Conservation (phyloP, 2,888 invertebrate genomes). For the Chymomyza caudatula region DNA sequence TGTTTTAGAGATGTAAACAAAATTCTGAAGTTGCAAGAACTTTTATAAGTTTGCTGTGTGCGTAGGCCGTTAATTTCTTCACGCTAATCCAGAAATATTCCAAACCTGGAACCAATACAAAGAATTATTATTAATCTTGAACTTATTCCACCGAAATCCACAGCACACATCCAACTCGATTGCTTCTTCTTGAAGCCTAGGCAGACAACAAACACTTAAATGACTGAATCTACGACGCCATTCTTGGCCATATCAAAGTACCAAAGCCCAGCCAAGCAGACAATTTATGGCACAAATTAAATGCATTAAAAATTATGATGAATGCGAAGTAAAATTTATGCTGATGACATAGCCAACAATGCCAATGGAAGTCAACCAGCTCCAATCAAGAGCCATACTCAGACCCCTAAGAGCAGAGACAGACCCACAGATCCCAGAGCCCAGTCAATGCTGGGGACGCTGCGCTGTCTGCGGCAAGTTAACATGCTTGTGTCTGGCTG, state of each 20-base stretch:
- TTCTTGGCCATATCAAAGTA: slow-evolving; percentile 20
- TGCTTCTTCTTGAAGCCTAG: background rate
- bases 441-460: slow-evolving; percentile 2
- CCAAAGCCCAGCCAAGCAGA: slow-evolving; percentile 20
- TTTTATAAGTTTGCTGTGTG: too few species aligned
- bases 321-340: slow-evolving; percentile 68
- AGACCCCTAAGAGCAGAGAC: slow-evolving; percentile 25
- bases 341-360: slow-evolving; percentile 59
- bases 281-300: slow-evolving; percentile 68
- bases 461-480: background rate
- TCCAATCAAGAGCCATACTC: slow-evolving; percentile 43
- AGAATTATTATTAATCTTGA: too few species aligned
- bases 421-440: background rate
- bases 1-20: too few species aligned
- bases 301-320: slow-evolving; percentile 68
- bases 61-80: too few species aligned
- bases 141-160: background rate
- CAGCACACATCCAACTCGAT: background rate
- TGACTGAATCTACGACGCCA: background rate
- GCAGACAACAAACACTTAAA: background rate
- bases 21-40: too few species aligned
- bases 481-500: background rate
- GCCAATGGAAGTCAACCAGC: slow-evolving; percentile 12
- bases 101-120: too few species aligned
- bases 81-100: too few species aligned